These are phyloP conservation scores for Sebastiscus tertius DNA, from an alignment of 2,797 vertebrate species.

Conservation along the genomic window DNA sequence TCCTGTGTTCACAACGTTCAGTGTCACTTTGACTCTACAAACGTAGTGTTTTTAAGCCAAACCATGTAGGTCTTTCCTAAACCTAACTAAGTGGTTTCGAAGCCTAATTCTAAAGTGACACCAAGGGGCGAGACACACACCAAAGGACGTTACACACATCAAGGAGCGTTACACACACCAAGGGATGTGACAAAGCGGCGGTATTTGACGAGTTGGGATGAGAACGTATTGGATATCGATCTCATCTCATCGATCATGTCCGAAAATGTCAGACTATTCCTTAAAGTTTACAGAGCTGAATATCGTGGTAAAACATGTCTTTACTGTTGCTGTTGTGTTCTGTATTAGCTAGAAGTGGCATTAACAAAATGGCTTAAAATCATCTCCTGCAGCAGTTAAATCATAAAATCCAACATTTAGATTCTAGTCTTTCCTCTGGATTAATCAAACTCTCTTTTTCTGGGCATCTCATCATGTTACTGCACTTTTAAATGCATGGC, in stretches of 20 bases:
- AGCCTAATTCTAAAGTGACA: no score
- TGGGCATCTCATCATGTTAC: neutral
- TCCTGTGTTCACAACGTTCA: no score
- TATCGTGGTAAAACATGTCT: neutral
- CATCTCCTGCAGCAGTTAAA: neutral
- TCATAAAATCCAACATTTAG: neutral
- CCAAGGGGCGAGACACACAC: no score
- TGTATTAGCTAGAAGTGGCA: neutral
- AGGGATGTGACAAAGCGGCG: no score
- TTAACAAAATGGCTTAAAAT: constrained; percentile 4
- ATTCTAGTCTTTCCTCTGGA: neutral
- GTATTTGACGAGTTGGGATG: no score
- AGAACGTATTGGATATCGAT: no score
- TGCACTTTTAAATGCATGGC: constrained; percentile 20
- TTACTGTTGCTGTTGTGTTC: neutral
- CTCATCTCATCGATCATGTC: neutral
- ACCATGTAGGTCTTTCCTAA: no score
- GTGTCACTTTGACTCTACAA: no score
- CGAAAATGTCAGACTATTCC: neutral
- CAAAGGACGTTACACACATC: no score
- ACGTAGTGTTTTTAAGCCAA: no score
- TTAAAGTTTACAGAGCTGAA: constrained; percentile 3
- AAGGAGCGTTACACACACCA: no score
- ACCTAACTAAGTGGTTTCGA: no score
- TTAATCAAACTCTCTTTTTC: neutral